Evolutionary conservation across 2,113 vertebrate species (phyloP).

Genomic region (Aphyosemion australe): DNA sequence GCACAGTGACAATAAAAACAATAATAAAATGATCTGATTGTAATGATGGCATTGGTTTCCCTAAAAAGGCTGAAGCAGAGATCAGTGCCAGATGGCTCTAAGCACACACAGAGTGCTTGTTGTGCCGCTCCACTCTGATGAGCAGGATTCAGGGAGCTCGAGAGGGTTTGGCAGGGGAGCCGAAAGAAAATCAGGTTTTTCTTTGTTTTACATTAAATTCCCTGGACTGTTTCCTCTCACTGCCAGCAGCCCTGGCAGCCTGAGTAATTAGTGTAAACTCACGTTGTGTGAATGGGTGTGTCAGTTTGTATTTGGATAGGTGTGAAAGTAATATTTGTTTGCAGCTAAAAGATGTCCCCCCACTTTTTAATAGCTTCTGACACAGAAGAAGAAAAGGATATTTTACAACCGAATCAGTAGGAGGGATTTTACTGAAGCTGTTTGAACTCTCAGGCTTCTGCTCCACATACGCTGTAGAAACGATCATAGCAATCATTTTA

Average conservation of each 20-base stretch:
- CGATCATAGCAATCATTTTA: too few relatives aligned
- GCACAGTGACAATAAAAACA: background rate
- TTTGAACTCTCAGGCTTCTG: constrained; percentile 53
- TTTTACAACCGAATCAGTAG: constrained; percentile 35
- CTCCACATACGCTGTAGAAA: too few relatives aligned
- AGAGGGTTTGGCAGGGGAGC: constrained; percentile 42
- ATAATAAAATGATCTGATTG: constrained; percentile 7
- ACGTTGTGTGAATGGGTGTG: constrained; percentile 35
- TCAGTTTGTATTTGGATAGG: constrained; percentile 9
- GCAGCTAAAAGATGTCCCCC: constrained; percentile 12
- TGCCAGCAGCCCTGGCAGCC: constrained; percentile 57
- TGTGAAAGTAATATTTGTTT: constrained; percentile 36
- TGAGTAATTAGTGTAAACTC: constrained; percentile 55
- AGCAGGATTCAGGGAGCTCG: constrained; percentile 41
- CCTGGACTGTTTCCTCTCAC: constrained; percentile 42
- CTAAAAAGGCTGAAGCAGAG: constrained; percentile 24
- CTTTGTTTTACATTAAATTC: constrained; percentile 66
- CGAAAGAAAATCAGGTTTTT: constrained; percentile 47
- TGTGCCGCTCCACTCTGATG: constrained; percentile 43
- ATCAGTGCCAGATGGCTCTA: constrained; percentile 61
- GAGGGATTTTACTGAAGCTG: constrained; percentile 36
- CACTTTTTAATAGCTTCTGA: constrained; percentile 19
- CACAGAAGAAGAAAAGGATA: constrained; percentile 24
- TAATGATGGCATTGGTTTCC: constrained; percentile 4
- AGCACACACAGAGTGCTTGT: constrained; percentile 38